Conservation (phyloP, 2,113 vertebrate species). For the Oreochromis spilurus region DNA sequence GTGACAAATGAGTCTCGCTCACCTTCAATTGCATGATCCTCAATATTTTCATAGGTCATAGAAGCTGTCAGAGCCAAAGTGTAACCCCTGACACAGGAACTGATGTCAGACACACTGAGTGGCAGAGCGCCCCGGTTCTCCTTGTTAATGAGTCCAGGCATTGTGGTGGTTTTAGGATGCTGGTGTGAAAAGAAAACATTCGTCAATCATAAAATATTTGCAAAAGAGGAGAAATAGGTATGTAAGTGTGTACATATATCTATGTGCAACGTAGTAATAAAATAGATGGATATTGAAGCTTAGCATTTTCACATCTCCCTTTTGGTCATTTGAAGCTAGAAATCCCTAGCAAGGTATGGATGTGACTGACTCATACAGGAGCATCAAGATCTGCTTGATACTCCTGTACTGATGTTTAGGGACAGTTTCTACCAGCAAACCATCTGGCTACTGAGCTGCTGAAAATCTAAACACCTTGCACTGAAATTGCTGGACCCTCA, state of each 20-base stretch:
- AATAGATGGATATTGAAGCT: not conserved
- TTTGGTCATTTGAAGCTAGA: not conserved
- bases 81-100: conserved; percentile 88
- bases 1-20: conserved; percentile 30
- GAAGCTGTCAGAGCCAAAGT: conserved; percentile 89
- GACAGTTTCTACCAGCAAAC: not conserved
- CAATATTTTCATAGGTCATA: conserved; percentile 89
- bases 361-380: not conserved
- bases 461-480: not conserved
- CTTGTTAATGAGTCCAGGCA: conserved; percentile 90
- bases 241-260: not conserved
- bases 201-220: not conserved
- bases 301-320: not conserved
- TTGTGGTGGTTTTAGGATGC: conserved; percentile 56
- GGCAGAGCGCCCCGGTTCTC: conserved; percentile 75
- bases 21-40: conserved; percentile 87
- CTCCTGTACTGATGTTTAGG: not conserved
- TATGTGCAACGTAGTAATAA: not conserved
- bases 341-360: not conserved
- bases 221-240: not conserved
- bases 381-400: not conserved
- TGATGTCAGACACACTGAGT: conserved; percentile 83
- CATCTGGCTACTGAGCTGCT: not conserved
- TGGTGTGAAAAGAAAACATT: conserved; percentile 5
- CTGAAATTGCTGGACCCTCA: not conserved